These are phyloP conservation scores for Apis florea DNA, from an alignment of 1,140 invertebrate genomes.

Conservation along the genomic window DNA sequence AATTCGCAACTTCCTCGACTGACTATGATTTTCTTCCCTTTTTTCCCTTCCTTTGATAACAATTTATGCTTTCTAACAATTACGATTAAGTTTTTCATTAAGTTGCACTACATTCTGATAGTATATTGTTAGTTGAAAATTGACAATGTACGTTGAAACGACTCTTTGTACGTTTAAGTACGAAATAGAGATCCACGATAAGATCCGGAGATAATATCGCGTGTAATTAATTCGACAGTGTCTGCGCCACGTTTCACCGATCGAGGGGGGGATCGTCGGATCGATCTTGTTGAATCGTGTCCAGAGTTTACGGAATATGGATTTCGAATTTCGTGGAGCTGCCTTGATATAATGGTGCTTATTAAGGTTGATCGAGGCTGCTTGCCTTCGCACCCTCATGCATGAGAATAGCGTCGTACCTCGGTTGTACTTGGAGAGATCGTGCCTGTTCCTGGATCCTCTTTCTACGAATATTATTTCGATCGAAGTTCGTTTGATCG, in stretches of 20 bases:
- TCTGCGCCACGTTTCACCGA: conserved; percentile 32
- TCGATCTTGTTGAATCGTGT: background rate
- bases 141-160: too few relatives aligned
- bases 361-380: conserved; percentile 8
- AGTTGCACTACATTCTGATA: too few relatives aligned
- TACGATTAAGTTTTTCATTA: too few relatives aligned
- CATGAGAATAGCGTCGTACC: background rate
- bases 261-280: background rate
- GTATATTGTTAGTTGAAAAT: too few relatives aligned
- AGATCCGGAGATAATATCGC: conserved; percentile 49
- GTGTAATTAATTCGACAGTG: conserved; percentile 59
- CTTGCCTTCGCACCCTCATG: background rate
- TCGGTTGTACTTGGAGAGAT: background rate
- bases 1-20: too few relatives aligned
- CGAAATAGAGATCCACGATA: too few relatives aligned
- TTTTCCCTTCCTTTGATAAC: too few relatives aligned
- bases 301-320: conserved; percentile 1
- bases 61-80: too few relatives aligned
- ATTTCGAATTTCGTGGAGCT: conserved; percentile 9
- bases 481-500: too few relatives aligned
- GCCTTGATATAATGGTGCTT: background rate
- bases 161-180: too few relatives aligned
- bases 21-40: too few relatives aligned
- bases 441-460: background rate
- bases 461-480: too few relatives aligned